Conservation (phyloP, 2,888 invertebrate species). For the Hymenopus coronatus region DNA sequence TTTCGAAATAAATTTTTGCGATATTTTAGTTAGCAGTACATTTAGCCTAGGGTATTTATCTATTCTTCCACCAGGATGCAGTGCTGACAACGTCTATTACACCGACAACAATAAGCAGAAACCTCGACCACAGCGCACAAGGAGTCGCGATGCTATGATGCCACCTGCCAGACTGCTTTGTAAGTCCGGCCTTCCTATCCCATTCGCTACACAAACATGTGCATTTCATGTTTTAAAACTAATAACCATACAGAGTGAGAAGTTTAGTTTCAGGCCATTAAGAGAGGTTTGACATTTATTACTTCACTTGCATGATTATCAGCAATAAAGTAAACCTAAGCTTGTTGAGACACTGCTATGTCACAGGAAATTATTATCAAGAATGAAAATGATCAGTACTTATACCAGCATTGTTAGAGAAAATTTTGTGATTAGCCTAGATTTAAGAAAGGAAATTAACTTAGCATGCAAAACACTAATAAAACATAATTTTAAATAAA, state of each 20-base stretch:
- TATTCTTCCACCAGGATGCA: slow-evolving; percentile 27
- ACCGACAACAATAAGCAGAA: slow-evolving; percentile 4
- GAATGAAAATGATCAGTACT: not conserved
- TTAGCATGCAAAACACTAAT: not conserved
- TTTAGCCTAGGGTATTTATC: not conserved
- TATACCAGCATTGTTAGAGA: not conserved
- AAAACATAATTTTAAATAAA: not conserved
- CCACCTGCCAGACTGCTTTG: slow-evolving; percentile 7
- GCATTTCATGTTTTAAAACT: not conserved
- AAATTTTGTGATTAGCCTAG: not conserved
- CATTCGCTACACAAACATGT: not conserved
- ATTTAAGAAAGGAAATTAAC: not conserved
- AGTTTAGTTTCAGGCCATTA: not conserved
- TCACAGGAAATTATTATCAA: not conserved
- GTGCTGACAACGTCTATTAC: slow-evolving; percentile 27
- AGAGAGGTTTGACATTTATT: not conserved
- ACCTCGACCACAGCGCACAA: slow-evolving; percentile 22
- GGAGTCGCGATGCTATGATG: slow-evolving; percentile 25
- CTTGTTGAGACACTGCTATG: not conserved
- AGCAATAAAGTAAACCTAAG: not conserved
- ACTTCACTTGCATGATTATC: not conserved
- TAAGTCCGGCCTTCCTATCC: slow-evolving; percentile 1
- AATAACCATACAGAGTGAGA: not conserved
- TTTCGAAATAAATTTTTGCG: not conserved
- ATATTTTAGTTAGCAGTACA: not conserved